These are phyloP conservation scores for Cordylochernes scorpioides DNA, from an alignment of 2,888 invertebrate species.

Conservation along the genomic window DNA sequence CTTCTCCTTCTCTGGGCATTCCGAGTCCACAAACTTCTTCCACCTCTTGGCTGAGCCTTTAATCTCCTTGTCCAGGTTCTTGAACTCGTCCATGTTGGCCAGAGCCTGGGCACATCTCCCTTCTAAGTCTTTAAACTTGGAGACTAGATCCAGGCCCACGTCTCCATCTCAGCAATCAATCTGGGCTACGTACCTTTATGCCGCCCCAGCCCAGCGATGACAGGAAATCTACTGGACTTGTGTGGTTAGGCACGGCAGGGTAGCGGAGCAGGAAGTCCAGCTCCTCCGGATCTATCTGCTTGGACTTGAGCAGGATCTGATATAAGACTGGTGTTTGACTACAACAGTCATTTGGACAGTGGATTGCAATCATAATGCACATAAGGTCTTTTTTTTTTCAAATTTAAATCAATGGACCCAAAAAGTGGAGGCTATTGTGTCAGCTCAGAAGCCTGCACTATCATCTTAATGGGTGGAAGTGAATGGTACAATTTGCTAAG, in stretches of 20 bases:
- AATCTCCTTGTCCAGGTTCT: slow-evolving; percentile 77
- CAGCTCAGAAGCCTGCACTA: too few species aligned
- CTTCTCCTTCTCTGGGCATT: slow-evolving; percentile 80
- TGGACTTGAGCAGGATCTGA: slow-evolving; percentile 59
- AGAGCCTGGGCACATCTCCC: slow-evolving; percentile 29
- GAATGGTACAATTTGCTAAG: too few species aligned
- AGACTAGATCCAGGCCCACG: too few species aligned
- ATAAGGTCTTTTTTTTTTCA: too few species aligned
- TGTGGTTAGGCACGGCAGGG: slow-evolving; percentile 69
- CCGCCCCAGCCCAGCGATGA: slow-evolving; percentile 82
- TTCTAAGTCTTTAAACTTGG: too few species aligned
- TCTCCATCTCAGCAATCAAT: not conserved
- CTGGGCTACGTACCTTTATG: slow-evolving; percentile 32
- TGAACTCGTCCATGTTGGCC: slow-evolving; percentile 52
- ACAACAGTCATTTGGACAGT: too few species aligned
- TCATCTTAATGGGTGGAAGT: too few species aligned
- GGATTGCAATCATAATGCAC: too few species aligned
- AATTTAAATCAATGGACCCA: too few species aligned
- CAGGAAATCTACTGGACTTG: slow-evolving; percentile 77
- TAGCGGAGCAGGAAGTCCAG: slow-evolving; percentile 72
- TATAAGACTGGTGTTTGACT: too few species aligned
- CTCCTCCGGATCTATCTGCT: slow-evolving; percentile 56
- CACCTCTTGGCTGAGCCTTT: slow-evolving; percentile 86
- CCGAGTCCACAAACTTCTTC: slow-evolving; percentile 86
- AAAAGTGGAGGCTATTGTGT: too few species aligned